A percentile compares a stretch with the other conserved stretches of the same genome.
Evolutionary conservation across 2,888 invertebrate genomes (phyloP).

Genomic region (Eurytoma adleriae): DNA sequence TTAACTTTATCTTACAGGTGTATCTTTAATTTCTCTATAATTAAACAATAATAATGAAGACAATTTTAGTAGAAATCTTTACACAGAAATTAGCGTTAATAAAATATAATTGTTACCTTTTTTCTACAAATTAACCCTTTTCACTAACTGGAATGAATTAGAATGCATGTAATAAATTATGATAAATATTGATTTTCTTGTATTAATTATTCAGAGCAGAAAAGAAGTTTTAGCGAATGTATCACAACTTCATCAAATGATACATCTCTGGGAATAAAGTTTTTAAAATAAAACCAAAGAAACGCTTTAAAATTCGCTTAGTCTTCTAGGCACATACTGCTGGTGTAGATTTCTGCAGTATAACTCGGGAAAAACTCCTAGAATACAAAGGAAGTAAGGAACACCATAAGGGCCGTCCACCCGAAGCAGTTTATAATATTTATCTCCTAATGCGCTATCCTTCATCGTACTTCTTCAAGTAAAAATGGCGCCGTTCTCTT

Average conservation of each 20-base stretch:
- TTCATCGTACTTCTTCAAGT: conserved; percentile 56
- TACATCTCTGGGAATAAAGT: background rate
- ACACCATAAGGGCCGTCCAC: conserved; percentile 28
- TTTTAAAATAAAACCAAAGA: background rate
- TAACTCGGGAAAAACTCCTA: conserved; percentile 34
- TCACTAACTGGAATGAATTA: too few relatives aligned
- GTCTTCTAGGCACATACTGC: conserved; percentile 42
- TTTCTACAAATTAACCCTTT: too few relatives aligned
- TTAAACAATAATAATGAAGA: too few relatives aligned
- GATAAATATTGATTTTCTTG: background rate
- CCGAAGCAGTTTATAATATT: conserved; percentile 60
- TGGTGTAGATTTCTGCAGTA: conserved; percentile 28
- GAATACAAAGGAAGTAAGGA: conserved; percentile 46
- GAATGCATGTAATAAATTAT: too few relatives aligned
- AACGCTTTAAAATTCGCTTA: conserved; percentile 47
- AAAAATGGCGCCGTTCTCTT: conserved; percentile 56
- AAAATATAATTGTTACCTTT: too few relatives aligned
- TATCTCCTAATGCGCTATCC: conserved; percentile 61
- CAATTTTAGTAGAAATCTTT: too few relatives aligned
- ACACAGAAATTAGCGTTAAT: too few relatives aligned
- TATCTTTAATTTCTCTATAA: too few relatives aligned
- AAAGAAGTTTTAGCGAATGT: background rate
- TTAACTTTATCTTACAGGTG: too few relatives aligned
- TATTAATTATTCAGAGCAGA: background rate
- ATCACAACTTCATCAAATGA: too few relatives aligned